These are phyloP conservation scores for Leptestheria dahalacensis DNA, from an alignment of 1,140 invertebrate genomes.

Conservation along the genomic window DNA sequence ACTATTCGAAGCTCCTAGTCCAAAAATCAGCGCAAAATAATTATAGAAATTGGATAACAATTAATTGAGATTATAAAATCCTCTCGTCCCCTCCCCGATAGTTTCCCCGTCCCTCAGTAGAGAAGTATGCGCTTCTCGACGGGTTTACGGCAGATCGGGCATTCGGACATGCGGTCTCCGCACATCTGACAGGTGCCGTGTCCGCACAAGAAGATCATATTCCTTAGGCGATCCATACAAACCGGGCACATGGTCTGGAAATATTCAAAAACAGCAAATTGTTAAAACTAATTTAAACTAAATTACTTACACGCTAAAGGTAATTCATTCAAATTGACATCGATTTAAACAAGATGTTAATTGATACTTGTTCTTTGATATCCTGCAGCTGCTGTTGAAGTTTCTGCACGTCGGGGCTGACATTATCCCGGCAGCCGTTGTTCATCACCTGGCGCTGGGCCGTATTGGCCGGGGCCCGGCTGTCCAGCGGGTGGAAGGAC, in stretches of 20 bases:
- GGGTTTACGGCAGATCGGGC: conserved; percentile 89
- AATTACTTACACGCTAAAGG: too few species aligned
- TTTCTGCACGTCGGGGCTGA: conserved; percentile 73
- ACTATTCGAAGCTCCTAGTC: too few species aligned
- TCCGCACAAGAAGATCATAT: conserved; percentile 96
- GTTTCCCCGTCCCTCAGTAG: too few species aligned
- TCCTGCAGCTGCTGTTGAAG: conserved; percentile 90
- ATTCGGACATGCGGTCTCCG: conserved; percentile 89
- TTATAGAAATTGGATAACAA: too few species aligned
- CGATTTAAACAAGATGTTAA: background rate
- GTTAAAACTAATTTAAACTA: too few species aligned
- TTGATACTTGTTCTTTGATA: conserved; percentile 82
- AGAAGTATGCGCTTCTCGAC: conserved; percentile 89
- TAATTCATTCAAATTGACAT: background rate
- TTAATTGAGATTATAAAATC: too few species aligned
- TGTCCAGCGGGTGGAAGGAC: background rate
- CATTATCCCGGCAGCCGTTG: conserved; percentile 58
- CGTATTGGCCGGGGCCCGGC: conserved; percentile 4
- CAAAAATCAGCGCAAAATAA: too few species aligned
- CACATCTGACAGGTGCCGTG: conserved; percentile 97
- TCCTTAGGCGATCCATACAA: conserved; percentile 90
- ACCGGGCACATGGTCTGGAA: conserved; percentile 93
- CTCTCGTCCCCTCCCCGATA: too few species aligned
- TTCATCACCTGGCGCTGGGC: conserved; percentile 46
- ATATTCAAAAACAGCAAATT: conserved; percentile 13